phyloP scores from a whole-genome alignment of 2,797 vertebrate genomes.

The Chelonia mydas region DNA sequence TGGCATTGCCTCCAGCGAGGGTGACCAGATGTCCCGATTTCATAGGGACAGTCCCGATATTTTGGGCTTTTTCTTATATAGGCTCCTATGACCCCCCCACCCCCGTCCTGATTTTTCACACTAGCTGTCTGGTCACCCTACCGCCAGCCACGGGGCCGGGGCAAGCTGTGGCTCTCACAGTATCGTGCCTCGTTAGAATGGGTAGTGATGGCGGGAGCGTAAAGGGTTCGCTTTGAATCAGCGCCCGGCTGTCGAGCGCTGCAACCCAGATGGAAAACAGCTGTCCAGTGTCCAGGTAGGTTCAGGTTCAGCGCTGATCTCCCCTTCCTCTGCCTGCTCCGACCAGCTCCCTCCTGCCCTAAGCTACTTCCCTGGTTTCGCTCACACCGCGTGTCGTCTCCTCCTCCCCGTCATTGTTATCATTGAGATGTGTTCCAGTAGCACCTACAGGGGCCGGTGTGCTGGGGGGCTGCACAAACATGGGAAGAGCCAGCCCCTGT shows the following conservation, averaged over 20 bases:
- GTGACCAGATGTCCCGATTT: too few relatives aligned
- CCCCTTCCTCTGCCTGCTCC: background rate
- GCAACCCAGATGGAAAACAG: rapidly evolving
- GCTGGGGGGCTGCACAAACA: background rate
- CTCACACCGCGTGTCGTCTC: background rate
- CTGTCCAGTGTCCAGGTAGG: background rate
- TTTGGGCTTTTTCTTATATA: too few relatives aligned
- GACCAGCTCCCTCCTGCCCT: background rate
- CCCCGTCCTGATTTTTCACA: too few relatives aligned
- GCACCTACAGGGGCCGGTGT: background rate
- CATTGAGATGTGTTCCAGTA: too few relatives aligned
- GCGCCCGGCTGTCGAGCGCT: background rate
- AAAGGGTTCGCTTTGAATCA: background rate
- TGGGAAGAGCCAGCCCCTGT: background rate
- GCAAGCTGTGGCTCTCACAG: background rate
- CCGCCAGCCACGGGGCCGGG: background rate
- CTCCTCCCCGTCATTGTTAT: rapidly evolving
- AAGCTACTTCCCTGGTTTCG: too few relatives aligned
- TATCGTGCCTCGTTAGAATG: background rate
- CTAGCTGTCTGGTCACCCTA: too few relatives aligned
- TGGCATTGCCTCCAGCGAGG: slow-evolving; percentile 33
- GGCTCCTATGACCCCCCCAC: too few relatives aligned
- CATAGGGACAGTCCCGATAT: too few relatives aligned
- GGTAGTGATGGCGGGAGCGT: background rate
- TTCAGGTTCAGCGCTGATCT: rapidly evolving